phyloP scores from a whole-genome alignment of 2,888 invertebrate species.

The Himalopsyche tibetana region DNA sequence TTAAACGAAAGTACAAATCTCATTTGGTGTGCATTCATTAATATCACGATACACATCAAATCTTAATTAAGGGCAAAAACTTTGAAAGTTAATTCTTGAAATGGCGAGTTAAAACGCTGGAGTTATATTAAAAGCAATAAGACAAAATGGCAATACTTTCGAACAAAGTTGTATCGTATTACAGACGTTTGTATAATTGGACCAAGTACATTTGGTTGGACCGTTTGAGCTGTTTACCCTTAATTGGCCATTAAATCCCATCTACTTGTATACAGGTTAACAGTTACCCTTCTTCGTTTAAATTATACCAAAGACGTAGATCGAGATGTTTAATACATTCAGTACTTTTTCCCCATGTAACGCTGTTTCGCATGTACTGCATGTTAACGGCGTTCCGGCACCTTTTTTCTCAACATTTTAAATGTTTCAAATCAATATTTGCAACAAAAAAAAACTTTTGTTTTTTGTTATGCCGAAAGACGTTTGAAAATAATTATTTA shows the following conservation, averaged over 20 bases:
- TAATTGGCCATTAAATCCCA: constrained; percentile 65
- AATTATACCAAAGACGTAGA: constrained; percentile 36
- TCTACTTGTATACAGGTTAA: constrained; percentile 57
- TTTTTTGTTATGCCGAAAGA: too few species aligned
- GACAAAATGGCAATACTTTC: constrained; percentile 55
- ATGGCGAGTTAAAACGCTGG: constrained; percentile 25
- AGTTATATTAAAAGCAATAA: constrained; percentile 56
- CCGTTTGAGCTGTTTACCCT: constrained; percentile 62
- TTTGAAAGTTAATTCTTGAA: constrained; percentile 25
- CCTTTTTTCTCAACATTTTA: too few species aligned
- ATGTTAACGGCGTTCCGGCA: too few species aligned
- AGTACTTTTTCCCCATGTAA: too few species aligned
- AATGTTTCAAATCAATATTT: too few species aligned
- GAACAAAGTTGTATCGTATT: constrained; percentile 57
- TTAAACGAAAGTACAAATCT: too few species aligned
- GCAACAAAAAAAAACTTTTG: too few species aligned
- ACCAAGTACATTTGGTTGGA: constrained; percentile 56
- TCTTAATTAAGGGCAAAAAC: background rate
- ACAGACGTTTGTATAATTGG: constrained; percentile 57
- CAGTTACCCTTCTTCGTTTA: constrained; percentile 48
- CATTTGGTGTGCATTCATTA: background rate
- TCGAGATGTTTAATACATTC: background rate
- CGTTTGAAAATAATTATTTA: too few species aligned
- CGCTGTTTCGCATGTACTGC: too few species aligned
- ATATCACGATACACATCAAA: background rate